These are phyloP conservation scores for Steinernema hermaphroditum DNA, from an alignment of 2,888 invertebrate species.

Conservation along the genomic window DNA sequence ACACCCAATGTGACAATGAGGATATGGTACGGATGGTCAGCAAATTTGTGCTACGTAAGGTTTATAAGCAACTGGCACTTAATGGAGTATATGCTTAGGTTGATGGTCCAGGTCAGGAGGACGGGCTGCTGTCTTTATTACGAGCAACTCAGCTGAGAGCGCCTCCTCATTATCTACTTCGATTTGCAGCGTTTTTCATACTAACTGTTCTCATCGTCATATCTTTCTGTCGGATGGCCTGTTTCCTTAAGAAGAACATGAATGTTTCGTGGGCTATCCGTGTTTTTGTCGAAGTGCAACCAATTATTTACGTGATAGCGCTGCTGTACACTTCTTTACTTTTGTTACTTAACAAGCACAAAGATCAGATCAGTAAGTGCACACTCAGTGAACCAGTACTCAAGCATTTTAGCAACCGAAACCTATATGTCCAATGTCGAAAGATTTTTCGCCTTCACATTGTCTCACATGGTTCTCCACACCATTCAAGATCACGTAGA, in stretches of 20 bases:
- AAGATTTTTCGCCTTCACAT: background rate
- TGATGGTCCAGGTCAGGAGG: background rate
- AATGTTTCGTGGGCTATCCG: background rate
- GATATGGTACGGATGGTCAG: constrained; percentile 16
- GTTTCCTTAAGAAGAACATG: background rate
- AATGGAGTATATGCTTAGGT: background rate
- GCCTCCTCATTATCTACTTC: background rate
- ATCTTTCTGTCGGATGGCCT: constrained; percentile 5
- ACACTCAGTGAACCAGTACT: no score
- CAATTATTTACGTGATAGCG: background rate
- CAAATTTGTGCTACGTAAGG: constrained; percentile 11
- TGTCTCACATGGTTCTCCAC: background rate
- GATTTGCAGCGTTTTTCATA: background rate
- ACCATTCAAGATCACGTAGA: constrained; percentile 6
- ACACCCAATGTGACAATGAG: background rate
- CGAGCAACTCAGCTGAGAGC: background rate
- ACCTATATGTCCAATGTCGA: background rate
- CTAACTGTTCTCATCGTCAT: background rate
- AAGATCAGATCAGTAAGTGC: background rate
- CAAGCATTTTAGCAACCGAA: background rate
- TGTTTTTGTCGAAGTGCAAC: background rate
- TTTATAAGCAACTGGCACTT: background rate
- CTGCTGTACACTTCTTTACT: background rate
- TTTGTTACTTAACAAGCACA: background rate
- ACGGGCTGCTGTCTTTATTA: background rate